Base-by-base conservation (phyloP, 2,888 invertebrate genomes). In the Stenodera caucasica region DNA sequence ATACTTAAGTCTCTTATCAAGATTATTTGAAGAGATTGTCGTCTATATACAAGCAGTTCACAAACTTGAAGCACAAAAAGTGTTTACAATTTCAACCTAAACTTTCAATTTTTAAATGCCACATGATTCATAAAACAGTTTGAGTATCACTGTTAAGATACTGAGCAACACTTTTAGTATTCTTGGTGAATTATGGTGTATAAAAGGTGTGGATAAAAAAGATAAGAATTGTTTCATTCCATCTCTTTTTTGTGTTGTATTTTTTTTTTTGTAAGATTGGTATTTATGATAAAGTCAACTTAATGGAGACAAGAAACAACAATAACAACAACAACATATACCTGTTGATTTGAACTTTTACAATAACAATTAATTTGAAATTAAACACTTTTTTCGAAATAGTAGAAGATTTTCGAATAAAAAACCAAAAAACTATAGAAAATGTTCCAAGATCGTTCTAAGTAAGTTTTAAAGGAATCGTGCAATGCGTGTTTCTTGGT, bases 351-450 rank as follows among this genome's bases (percentile, higher is more conserved):
- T 51, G 29, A 51, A 12, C 14, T 32, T 32, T 32, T n/a, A 53
- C 11, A 32, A 53, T 26, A 30, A 51, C 29, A 12, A 53, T 53
- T 53, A 53, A 53, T 30, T 14, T 53, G 32, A 32, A 53, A n/a
- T 15, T 37, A 37, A 37, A 37, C 18, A 45, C 45, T 18, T 21
- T 30, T 30, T 8, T 5, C 4, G 4, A 26, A 26, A 26, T 26
- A 26, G 2, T 30, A 30, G 7, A 26, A 6, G 26, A 6, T 26
- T 26, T 5, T 26, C 7, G 7, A 26, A 26, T 5, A 26, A 26
- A 26, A 26, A 26, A 5, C 3, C 3, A 26, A 26, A 26, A 26
- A 3, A 26, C 7, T 26, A 6, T 5, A 26, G 26, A 26, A 26
- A 6, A n/a, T n/a, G n/a, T n/a, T n/a, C n/a, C n/a, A n/a, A n/a